phyloP scores from a whole-genome alignment of 2,888 invertebrate genomes.

The Diloba caeruleocephala region DNA sequence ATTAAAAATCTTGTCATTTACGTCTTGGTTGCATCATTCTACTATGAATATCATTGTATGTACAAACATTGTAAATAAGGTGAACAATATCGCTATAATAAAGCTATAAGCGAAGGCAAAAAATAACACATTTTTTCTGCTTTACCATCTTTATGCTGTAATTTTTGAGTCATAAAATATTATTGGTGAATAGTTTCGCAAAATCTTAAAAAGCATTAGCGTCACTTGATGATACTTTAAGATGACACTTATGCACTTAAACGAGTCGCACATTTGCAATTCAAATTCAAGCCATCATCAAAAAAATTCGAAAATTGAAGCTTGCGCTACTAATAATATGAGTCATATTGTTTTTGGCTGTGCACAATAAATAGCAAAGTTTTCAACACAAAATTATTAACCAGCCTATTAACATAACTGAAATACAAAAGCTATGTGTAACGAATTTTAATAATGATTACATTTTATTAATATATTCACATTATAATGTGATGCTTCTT shows the following conservation, averaged over 20 bases:
- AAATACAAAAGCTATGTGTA: constrained; percentile 55
- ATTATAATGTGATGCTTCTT: constrained; percentile 52
- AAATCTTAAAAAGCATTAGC: constrained; percentile 32
- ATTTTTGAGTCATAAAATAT: constrained; percentile 34
- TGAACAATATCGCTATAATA: too few relatives aligned
- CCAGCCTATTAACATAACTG: constrained; percentile 45
- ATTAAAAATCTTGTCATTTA: too few relatives aligned
- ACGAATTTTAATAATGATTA: constrained; percentile 58
- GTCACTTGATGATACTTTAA: constrained; percentile 49
- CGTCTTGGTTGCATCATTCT: too few relatives aligned
- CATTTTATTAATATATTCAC: constrained; percentile 52
- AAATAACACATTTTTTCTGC: constrained; percentile 1
- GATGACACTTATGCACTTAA: constrained; percentile 52
- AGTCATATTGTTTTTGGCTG: neutral
- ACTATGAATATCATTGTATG: too few relatives aligned
- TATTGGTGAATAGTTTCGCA: constrained; percentile 21
- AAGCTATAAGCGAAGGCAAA: too few relatives aligned
- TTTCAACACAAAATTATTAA: constrained; percentile 52
- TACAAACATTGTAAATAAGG: too few relatives aligned
- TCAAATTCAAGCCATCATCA: constrained; percentile 32
- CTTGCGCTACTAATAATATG: neutral
- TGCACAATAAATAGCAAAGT: constrained; percentile 11
- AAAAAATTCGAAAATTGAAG: constrained; percentile 6
- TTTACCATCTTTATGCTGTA: constrained; percentile 17
- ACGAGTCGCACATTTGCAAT: constrained; percentile 47